Percentiles rank a stretch among this genome's conserved stretches.
phyloP scores from a whole-genome alignment of 2,113 vertebrate species.

The Circaetus gallicus region DNA sequence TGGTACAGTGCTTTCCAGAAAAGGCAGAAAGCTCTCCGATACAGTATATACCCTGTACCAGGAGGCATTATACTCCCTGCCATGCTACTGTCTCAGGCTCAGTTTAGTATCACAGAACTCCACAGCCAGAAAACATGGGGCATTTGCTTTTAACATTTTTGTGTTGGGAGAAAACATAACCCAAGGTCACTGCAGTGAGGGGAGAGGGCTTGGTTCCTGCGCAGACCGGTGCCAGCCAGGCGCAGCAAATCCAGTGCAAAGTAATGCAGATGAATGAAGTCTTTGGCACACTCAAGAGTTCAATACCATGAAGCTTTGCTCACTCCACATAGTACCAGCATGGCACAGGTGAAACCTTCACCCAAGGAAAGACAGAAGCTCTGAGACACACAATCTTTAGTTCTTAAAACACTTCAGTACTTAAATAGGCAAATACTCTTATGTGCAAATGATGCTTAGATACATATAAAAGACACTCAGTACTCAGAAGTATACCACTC shows the following conservation, averaged over 20 bases:
- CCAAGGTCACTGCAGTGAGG: background rate
- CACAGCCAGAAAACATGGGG: rapidly evolving
- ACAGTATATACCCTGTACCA: background rate
- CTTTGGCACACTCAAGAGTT: background rate
- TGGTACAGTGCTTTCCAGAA: background rate
- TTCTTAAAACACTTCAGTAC: background rate
- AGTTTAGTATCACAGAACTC: background rate
- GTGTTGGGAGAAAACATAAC: background rate
- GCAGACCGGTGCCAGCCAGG: background rate
- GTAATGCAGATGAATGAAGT: background rate
- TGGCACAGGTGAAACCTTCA: background rate
- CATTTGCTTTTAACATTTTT: background rate
- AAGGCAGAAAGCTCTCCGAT: background rate
- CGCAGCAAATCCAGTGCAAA: background rate
- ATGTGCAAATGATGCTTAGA: constrained; percentile 12
- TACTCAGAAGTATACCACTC: background rate
- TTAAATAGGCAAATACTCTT: background rate
- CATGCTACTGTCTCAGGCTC: background rate
- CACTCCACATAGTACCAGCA: background rate
- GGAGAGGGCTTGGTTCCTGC: background rate
- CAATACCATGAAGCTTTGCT: background rate
- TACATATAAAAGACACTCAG: background rate
- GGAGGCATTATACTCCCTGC: background rate
- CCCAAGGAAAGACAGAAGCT: background rate
- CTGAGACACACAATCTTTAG: background rate